Base-by-base conservation (phyloP, 53 echinoderm and acorn worm genomes). In the Paelopatides confundens region DNA sequence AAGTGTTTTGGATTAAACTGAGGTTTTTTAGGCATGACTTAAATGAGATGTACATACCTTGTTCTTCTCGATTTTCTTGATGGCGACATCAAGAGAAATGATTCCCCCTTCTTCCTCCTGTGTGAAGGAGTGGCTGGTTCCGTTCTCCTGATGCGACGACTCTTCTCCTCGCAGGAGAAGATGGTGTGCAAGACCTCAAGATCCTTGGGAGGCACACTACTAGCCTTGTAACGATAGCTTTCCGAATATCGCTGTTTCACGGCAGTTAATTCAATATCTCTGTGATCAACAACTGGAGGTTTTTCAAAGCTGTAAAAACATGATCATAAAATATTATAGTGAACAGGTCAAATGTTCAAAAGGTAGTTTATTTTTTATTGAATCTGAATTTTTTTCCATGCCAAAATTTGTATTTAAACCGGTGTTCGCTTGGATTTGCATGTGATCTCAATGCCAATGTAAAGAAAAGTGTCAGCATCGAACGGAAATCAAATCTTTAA, bases 231-330 rank as follows among this genome's bases (percentile, higher is more conserved):
- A 63, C 77, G 78, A 37, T 90, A 69, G 29, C 64, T 84, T 31
- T 92, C 94, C 0, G 90, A 76, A 82, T 92, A 98, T 18, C 98
- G 90, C 65, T 98, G 90, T 86, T 87, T 94, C 35, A 98, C 95
- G 6, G 98, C 98, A 6, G 93, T 76, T 65, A 98, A 86, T 40
- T 87, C 92, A n/a, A 95, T 88, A 28, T 98, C 92, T 10, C 98
- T 91, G 48, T 98, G 98, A 65, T 98, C 98, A 31, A 84, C 82
- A 46, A 95, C 76, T 0, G 98, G 92, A 26, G 90, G 77, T 36
- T 92, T 94, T 0, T 74, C 66, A 78, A 98, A 98, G 66, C 98
- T 98, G 70, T 12, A 38, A 18, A 15, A 33, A 30, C 5, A 12
- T 1, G 11, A 47, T 2, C 21, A 76, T 37, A 26, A 8, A 63